Conservation (phyloP, 2,113 vertebrate genomes). For the Orientallactaga bullata region DNA sequence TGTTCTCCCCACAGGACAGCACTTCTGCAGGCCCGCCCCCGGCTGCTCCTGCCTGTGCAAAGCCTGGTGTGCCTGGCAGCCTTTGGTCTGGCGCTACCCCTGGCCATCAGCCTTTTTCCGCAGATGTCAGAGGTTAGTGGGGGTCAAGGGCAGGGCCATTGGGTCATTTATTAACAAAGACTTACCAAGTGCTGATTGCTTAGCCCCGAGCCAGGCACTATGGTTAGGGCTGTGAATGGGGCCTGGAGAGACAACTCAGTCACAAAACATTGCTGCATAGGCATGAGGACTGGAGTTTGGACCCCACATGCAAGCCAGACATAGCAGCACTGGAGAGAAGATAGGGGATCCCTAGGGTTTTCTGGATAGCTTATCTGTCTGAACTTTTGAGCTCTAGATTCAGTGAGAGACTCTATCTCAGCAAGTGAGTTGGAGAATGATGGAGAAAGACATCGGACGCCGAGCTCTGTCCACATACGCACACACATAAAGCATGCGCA, state of each 20-base stretch:
- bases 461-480: no score
- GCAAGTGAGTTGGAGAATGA: no score
- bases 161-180: not conserved
- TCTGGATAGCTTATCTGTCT: no score
- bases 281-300: no score
- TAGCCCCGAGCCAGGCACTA: not conserved
- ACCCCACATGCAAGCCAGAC: no score
- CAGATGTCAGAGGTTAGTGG: constrained; percentile 96
- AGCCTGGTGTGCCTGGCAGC: constrained; percentile 95
- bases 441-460: no score
- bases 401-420: no score
- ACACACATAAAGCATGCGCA: no score
- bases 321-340: not conserved
- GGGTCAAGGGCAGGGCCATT: not conserved
- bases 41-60: constrained; percentile 93
- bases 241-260: not conserved
- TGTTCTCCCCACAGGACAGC: constrained; percentile 87
- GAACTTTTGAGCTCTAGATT: no score
- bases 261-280: not conserved
- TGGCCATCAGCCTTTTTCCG: constrained; percentile 98
- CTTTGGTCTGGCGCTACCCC: constrained; percentile 94
- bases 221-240: not conserved
- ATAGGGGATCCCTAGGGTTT: no score
- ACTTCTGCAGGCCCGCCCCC: constrained; percentile 88
- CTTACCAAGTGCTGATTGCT: not conserved